Percentiles rank a stretch among this genome's conserved stretches.
phyloP scores from a whole-genome alignment of 2,888 invertebrate species.

The Cryptus viduatorius region DNA sequence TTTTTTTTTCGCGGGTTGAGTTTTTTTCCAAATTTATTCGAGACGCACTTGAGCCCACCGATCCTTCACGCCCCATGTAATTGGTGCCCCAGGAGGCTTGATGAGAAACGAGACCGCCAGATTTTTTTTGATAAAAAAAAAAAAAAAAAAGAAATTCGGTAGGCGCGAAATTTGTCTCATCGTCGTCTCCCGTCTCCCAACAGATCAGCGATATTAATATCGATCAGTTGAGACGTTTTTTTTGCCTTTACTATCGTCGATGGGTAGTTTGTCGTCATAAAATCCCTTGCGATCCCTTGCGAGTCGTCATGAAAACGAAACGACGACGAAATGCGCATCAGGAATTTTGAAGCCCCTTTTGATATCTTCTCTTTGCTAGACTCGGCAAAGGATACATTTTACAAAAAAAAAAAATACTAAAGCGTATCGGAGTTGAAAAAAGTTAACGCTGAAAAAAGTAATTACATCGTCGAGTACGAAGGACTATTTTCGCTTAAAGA shows the following conservation, averaged over 20 bases:
- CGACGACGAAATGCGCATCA: neutral
- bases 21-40: neutral
- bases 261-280: slow-evolving; percentile 18
- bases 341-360: slow-evolving; percentile 1
- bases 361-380: neutral
- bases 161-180: slow-evolving; percentile 40
- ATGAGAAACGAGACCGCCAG: slow-evolving; percentile 47
- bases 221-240: slow-evolving; percentile 19
- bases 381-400: neutral
- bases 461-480: neutral
- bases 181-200: slow-evolving; percentile 1
- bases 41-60: slow-evolving; percentile 2
- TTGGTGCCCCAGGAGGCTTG: slow-evolving; percentile 28
- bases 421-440: neutral
- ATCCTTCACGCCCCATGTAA: slow-evolving; percentile 32
- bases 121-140: slow-evolving; percentile 19
- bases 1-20: slow-evolving; percentile 4
- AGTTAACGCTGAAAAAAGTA: slow-evolving; percentile 4
- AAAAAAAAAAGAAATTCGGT: slow-evolving; percentile 15
- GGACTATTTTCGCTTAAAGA: neutral
- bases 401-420: neutral
- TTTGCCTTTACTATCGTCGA: neutral
- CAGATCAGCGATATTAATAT: slow-evolving; percentile 31
- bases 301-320: slow-evolving; percentile 18
- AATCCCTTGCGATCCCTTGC: slow-evolving; percentile 11